Evolutionary conservation across 2,888 invertebrate species (phyloP), one percentile per base, ranked within the genome.

Genomic region (Chorisops tibialis): DNA sequence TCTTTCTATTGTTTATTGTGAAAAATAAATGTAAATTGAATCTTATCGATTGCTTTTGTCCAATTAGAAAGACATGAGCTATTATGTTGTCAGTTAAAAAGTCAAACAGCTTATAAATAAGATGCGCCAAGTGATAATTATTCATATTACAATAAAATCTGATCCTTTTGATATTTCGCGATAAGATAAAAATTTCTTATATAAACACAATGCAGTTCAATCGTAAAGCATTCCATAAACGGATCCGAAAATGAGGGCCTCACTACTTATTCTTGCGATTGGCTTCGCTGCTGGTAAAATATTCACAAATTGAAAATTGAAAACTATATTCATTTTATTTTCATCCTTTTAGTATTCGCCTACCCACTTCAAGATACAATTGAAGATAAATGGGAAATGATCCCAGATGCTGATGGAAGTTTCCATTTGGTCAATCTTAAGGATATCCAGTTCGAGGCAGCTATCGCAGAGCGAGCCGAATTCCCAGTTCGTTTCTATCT

Each of bases 131-230:
- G n/a, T n/a, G n/a, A n/a, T n/a, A n/a, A n/a, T n/a, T n/a, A n/a
- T n/a, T n/a, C n/a, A n/a, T n/a, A n/a, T n/a, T n/a, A n/a, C n/a
- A n/a, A n/a, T n/a, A n/a, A n/a, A n/a, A n/a, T n/a, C n/a, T n/a
- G n/a, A n/a, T n/a, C n/a, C n/a, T 80, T 79, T 68, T 79, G 80
- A 1, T 78, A 76, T 62, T 71, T 78, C 69, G 85, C 83, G 48
- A 30, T 7, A 7, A 30, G 30, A 30, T 30, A 30, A 5, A 9
- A 30, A 30, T 9, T 30, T 5, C 30, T 9, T 30, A 30, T 30
- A 30, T 30, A 30, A 30, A 30, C 30, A 7, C 7, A 5, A 30
- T 30, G 30, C 30, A 9, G 9, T 30, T 9, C 5, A 5, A 7
- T 30, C 30, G 30, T 2, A 5, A 30, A 30, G 9, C 30, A 30